These are phyloP conservation scores for Napeogenes sylphis DNA, from an alignment of 2,888 invertebrate genomes.

Conservation along the genomic window DNA sequence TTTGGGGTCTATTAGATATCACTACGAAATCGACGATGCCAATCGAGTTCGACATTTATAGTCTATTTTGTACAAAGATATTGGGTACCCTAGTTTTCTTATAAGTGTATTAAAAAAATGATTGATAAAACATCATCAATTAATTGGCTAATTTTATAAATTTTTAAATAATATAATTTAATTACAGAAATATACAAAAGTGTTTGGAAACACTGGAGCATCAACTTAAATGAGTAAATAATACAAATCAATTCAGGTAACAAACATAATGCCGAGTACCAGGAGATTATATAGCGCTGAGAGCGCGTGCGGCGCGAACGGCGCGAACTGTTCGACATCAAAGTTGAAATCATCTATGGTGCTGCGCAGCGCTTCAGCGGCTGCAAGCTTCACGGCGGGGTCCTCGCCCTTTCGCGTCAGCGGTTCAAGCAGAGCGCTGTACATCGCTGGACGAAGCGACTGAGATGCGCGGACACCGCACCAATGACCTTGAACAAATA, in stretches of 20 bases:
- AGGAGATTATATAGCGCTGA: conserved; percentile 88
- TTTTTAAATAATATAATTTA: too few relatives aligned
- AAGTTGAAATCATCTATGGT: conserved; percentile 96
- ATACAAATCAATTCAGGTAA: neutral
- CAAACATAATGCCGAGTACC: conserved; percentile 54
- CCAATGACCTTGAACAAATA: conserved; percentile 76
- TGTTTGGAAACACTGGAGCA: too few relatives aligned
- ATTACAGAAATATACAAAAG: too few relatives aligned
- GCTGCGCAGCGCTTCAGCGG: conserved; percentile 88
- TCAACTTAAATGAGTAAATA: too few relatives aligned
- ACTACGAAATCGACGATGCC: too few relatives aligned
- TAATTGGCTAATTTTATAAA: too few relatives aligned
- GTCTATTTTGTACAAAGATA: too few relatives aligned
- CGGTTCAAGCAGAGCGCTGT: conserved; percentile 86
- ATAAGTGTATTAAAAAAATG: too few relatives aligned
- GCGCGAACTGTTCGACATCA: conserved; percentile 89
- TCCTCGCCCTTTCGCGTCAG: conserved; percentile 83
- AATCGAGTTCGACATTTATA: too few relatives aligned
- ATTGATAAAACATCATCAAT: too few relatives aligned
- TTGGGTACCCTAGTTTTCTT: too few relatives aligned
- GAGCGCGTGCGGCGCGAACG: conserved; percentile 88
- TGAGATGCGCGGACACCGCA: conserved; percentile 89
- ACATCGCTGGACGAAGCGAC: conserved; percentile 87
- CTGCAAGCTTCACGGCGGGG: conserved; percentile 91
- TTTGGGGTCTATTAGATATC: too few relatives aligned